Evolutionary conservation across 2,113 vertebrate genomes (phyloP).

Genomic region (Pituophis catenifer): DNA sequence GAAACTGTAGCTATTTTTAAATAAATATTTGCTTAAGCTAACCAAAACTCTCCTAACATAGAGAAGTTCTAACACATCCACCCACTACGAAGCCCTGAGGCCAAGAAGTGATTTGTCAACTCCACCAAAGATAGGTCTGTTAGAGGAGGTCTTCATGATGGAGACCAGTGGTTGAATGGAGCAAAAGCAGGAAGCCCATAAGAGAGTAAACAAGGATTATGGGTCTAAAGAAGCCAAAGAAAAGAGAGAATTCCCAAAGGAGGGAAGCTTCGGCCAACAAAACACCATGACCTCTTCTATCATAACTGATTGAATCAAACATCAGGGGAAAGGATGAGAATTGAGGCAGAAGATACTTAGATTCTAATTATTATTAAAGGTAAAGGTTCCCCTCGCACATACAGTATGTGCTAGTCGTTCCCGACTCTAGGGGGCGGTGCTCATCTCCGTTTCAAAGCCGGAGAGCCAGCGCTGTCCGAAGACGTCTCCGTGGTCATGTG

Average conservation of each 20-base stretch:
- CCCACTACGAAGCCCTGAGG: not conserved
- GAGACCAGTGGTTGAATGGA: not conserved
- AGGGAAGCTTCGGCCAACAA: not conserved
- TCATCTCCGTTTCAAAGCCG: too few species aligned
- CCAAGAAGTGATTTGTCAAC: too few species aligned
- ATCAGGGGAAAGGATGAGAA: not conserved
- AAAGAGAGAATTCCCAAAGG: not conserved
- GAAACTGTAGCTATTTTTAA: conserved; percentile 40
- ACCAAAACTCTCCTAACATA: not conserved
- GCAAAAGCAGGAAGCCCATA: not conserved
- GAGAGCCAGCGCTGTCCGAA: too few species aligned
- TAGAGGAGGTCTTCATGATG: not conserved
- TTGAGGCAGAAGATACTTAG: not conserved
- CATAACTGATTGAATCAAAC: not conserved
- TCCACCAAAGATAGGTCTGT: too few species aligned
- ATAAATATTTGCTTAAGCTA: conserved; percentile 13
- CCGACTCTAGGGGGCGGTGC: too few species aligned
- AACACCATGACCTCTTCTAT: not conserved
- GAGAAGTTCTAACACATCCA: not conserved
- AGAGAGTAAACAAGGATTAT: not conserved
- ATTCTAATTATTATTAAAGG: not conserved
- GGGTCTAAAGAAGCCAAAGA: not conserved
- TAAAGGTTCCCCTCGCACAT: too few species aligned
- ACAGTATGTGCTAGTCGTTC: too few species aligned
- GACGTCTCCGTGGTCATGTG: too few species aligned